These are phyloP conservation scores for Agrypnus murinus DNA, from an alignment of 2,888 invertebrate genomes.

Conservation along the genomic window DNA sequence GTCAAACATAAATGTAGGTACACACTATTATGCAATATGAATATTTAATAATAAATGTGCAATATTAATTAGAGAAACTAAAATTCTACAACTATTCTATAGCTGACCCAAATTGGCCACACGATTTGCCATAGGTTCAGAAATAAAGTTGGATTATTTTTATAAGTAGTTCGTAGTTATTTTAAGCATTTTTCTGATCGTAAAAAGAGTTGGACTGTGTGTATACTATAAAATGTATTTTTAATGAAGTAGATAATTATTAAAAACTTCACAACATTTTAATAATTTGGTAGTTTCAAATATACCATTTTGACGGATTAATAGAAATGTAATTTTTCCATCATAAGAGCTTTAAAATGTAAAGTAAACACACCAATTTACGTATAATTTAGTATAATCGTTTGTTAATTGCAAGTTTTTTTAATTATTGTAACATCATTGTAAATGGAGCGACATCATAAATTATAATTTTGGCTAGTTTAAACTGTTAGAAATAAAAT, in stretches of 20 bases:
- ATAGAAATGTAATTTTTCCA: constrained; percentile 1
- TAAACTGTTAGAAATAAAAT: not conserved
- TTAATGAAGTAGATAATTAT: constrained; percentile 32
- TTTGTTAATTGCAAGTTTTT: constrained; percentile 1
- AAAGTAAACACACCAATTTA: not conserved
- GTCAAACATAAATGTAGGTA: not conserved
- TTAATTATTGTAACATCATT: constrained; percentile 19
- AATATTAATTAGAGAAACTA: constrained; percentile 35
- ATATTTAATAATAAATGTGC: constrained; percentile 1
- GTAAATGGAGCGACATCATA: constrained; percentile 22
- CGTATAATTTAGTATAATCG: constrained; percentile 3
- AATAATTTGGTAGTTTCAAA: constrained; percentile 20
- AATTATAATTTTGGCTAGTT: not conserved
- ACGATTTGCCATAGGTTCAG: constrained; percentile 43
- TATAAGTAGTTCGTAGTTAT: constrained; percentile 46
- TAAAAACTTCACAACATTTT: constrained; percentile 47
- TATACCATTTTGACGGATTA: not conserved
- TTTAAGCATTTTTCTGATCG: constrained; percentile 40
- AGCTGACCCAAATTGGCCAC: constrained; percentile 47
- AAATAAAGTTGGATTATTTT: constrained; percentile 49
- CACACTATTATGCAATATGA: constrained; percentile 13
- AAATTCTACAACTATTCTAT: constrained; percentile 29
- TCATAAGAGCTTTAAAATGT: not conserved
- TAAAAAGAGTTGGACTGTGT: constrained; percentile 31
- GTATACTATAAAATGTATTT: constrained; percentile 27